Percentiles rank a stretch among this genome's conserved stretches.
Evolutionary conservation across 2,888 invertebrate genomes (phyloP).

Genomic region (Cartodere bifasciata): DNA sequence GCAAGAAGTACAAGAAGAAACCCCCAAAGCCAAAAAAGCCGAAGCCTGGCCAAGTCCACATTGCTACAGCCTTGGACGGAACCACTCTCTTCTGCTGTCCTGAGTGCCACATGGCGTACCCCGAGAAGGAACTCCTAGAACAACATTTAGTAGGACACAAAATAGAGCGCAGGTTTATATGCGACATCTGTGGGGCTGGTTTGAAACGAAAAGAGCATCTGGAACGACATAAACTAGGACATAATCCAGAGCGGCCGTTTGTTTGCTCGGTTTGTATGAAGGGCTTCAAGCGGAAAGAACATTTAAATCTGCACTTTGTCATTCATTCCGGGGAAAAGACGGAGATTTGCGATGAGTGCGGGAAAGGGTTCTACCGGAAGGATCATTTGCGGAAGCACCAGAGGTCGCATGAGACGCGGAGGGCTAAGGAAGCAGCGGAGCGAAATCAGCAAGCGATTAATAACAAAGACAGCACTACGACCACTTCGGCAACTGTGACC

Average conservation of each 20-base stretch:
- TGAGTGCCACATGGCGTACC: slow-evolving; percentile 71
- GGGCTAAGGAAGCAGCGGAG: slow-evolving; percentile 56
- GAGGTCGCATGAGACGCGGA: slow-evolving; percentile 62
- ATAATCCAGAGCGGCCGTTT: slow-evolving; percentile 69
- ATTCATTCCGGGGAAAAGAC: slow-evolving; percentile 78
- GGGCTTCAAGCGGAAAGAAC: slow-evolving; percentile 53
- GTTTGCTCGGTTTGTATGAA: slow-evolving; percentile 67
- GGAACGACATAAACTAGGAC: slow-evolving; percentile 65
- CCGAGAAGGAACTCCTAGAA: slow-evolving; percentile 67
- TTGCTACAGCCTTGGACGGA: slow-evolving; percentile 62
- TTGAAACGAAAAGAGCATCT: slow-evolving; percentile 68
- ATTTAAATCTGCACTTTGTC: slow-evolving; percentile 69
- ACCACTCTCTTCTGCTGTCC: slow-evolving; percentile 66
- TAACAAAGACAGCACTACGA: slow-evolving; percentile 15
- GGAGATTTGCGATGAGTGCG: slow-evolving; percentile 64
- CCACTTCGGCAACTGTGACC: slow-evolving; percentile 29
- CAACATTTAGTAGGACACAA: slow-evolving; percentile 65
- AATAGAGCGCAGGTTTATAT: slow-evolving; percentile 66
- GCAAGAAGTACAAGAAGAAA: slow-evolving; percentile 75
- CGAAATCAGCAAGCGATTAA: slow-evolving; percentile 22
- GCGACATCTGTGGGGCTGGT: slow-evolving; percentile 65
- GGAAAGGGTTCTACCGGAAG: slow-evolving; percentile 67
- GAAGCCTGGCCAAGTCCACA: slow-evolving; percentile 67
- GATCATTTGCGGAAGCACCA: slow-evolving; percentile 72
- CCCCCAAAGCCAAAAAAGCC: slow-evolving; percentile 66